Conservation (phyloP, 2,888 invertebrate species). For the Coremacera marginata region DNA sequence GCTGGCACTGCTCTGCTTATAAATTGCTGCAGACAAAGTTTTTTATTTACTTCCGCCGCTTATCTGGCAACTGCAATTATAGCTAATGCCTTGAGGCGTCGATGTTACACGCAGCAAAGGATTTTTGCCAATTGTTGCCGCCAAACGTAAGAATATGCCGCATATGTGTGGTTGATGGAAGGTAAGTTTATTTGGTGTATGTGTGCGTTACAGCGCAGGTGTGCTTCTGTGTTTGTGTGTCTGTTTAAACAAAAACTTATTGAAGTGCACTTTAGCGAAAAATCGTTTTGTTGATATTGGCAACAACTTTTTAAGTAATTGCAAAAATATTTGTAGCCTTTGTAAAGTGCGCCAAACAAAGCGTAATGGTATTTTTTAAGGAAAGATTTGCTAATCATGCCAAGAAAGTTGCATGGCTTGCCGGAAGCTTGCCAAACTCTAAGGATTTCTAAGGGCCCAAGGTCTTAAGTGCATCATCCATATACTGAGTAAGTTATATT, state of each 20-base stretch:
- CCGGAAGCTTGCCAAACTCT: too few relatives aligned
- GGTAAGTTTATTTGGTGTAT: background rate
- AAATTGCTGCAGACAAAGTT: slow-evolving; percentile 45
- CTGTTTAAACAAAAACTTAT: slow-evolving; percentile 47
- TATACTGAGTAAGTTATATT: too few relatives aligned
- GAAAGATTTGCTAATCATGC: too few relatives aligned
- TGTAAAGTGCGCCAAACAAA: background rate
- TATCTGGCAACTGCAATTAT: slow-evolving; percentile 56
- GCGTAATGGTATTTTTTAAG: too few relatives aligned
- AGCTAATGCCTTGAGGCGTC: slow-evolving; percentile 65
- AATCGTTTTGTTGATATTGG: slow-evolving; percentile 36
- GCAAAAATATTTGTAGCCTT: slow-evolving; percentile 32
- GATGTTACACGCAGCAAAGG: slow-evolving; percentile 40
- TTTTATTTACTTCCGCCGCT: slow-evolving; percentile 45
- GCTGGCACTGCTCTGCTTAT: slow-evolving; percentile 29
- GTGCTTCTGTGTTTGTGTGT: slow-evolving; percentile 42
- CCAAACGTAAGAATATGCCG: background rate
- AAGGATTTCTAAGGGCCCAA: too few relatives aligned
- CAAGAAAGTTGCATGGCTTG: too few relatives aligned
- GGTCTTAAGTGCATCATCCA: too few relatives aligned
- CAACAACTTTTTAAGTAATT: slow-evolving; percentile 41
- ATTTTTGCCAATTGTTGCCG: slow-evolving; percentile 38
- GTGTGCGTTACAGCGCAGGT: background rate
- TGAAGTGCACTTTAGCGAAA: slow-evolving; percentile 62
- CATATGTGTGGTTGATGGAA: background rate